A percentile compares a stretch with the other conserved stretches of the same genome.
Conservation (phyloP, 2,888 invertebrate species). For the Druceiella hillmani region DNA sequence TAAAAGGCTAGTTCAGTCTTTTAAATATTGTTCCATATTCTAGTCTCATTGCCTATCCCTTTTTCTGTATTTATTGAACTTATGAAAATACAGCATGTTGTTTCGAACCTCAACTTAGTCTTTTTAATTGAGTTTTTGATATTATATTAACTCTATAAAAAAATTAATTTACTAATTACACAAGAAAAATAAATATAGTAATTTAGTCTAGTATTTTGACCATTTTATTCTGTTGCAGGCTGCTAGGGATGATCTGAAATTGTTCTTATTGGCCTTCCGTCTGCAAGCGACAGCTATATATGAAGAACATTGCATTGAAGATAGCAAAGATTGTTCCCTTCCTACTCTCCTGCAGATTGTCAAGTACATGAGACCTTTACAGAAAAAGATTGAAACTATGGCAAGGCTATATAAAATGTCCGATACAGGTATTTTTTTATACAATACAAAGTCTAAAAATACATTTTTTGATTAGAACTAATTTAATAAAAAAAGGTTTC, state of each 20-base stretch:
- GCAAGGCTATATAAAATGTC: slow-evolving; percentile 51
- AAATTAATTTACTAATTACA: too few relatives aligned
- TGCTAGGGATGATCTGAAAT: slow-evolving; percentile 54
- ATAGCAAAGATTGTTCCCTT: slow-evolving; percentile 28
- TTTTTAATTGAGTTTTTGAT: too few relatives aligned
- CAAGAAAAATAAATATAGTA: background rate
- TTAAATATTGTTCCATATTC: too few relatives aligned
- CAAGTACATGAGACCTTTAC: slow-evolving; percentile 42
- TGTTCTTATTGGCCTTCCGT: slow-evolving; percentile 56
- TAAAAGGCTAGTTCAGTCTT: too few relatives aligned
- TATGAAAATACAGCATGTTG: too few relatives aligned
- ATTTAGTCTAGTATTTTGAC: background rate
- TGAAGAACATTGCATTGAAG: slow-evolving; percentile 30
- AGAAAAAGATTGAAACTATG: slow-evolving; percentile 49
- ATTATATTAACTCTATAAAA: too few relatives aligned
- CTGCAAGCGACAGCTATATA: slow-evolving; percentile 41
- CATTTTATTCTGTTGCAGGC: slow-evolving; percentile 41
- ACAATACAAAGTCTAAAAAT: background rate
- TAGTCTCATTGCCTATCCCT: too few relatives aligned
- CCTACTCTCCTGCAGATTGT: slow-evolving; percentile 42
- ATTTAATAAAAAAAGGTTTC: slow-evolving; percentile 1
- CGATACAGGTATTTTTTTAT: slow-evolving; percentile 32
- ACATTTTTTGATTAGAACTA: background rate
- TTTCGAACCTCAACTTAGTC: too few relatives aligned
- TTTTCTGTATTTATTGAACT: too few relatives aligned